Evolutionary conservation across 1,140 invertebrate genomes (phyloP), one percentile per base, ranked within the genome.

Genomic region (Pseudobourletiella spinata): DNA sequence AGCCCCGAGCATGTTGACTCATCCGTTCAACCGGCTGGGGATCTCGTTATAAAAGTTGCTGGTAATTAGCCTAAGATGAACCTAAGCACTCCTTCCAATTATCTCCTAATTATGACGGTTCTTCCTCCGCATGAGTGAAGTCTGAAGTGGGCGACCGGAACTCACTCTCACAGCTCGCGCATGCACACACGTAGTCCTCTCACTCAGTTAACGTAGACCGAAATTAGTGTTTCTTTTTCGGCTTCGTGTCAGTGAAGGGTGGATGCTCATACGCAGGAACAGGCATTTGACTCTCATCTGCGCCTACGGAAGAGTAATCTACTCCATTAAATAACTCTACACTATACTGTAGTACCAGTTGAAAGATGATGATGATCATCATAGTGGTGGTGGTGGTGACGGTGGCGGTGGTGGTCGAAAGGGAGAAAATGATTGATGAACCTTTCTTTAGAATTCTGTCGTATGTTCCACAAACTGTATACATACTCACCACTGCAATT

Each of bases 371-470:
- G n/a, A n/a, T 15, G 44, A 18, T 14, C 14, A 48, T 14, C 14
- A 48, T 48, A 48, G 14, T 18, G 20, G 8, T 57, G 29, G 24
- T n/a, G n/a, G n/a, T n/a, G n/a, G 51, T 26, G 29, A 54, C 3
- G 44, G 4, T 15, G 6, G 44, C 6, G 14, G 18, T 6, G 8
- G 44, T 11, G 44, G 22, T 20, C 42, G 18, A 25, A 8, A 25
- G 35, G n/a, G 46, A 30, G 58, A n/a, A 46, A 51, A 51, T 60
- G 58, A 60, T 60, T 60, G 58, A 60, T 60, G 58, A 51, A 52
- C 35, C 39, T 60, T 60, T 60, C 46, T 55, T 55, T 55, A 30
- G 52, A 35, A 55, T 55, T 55, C 52, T 30, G 4, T 55, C 20
- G 29, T 30, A 55, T 55, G 22, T 11, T 39, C n/a, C n/a, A 39